Evolutionary conservation across 2,797 vertebrate species (phyloP).

Genomic region (Takifugu ocellatus): DNA sequence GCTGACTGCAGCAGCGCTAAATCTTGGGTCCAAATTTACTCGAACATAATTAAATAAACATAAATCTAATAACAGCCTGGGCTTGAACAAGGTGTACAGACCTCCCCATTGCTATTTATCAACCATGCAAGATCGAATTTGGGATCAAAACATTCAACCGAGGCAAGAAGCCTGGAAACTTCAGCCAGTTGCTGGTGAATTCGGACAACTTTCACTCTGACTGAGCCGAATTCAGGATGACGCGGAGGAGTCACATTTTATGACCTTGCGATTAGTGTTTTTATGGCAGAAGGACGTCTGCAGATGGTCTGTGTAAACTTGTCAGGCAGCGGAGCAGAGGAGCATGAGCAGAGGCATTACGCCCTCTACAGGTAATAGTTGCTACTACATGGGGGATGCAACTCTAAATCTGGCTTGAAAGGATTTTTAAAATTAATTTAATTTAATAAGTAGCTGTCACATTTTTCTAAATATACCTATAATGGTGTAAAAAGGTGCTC

Average conservation of each 20-base stretch:
- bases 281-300: conserved; percentile 69
- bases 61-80: neutral
- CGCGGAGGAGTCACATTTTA: conserved; percentile 70
- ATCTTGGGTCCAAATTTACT: neutral
- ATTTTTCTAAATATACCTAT: no score
- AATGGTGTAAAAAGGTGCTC: neutral
- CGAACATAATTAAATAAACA: neutral
- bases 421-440: no score
- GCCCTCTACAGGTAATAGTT: conserved; percentile 69
- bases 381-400: neutral
- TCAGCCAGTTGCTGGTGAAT: conserved; percentile 18
- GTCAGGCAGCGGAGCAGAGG: conserved; percentile 43
- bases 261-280: conserved; percentile 74
- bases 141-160: no score
- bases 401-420: neutral
- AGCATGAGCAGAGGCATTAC: conserved; percentile 57
- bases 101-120: no score
- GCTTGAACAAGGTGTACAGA: neutral
- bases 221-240: conserved; percentile 56
- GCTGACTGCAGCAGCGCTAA: neutral
- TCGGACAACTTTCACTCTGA: neutral
- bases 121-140: no score
- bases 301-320: conserved; percentile 74
- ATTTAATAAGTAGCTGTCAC: no score
- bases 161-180: neutral